These are phyloP conservation scores for Camelus dromedarius DNA, from an alignment of 2,113 vertebrate species.

Conservation along the genomic window DNA sequence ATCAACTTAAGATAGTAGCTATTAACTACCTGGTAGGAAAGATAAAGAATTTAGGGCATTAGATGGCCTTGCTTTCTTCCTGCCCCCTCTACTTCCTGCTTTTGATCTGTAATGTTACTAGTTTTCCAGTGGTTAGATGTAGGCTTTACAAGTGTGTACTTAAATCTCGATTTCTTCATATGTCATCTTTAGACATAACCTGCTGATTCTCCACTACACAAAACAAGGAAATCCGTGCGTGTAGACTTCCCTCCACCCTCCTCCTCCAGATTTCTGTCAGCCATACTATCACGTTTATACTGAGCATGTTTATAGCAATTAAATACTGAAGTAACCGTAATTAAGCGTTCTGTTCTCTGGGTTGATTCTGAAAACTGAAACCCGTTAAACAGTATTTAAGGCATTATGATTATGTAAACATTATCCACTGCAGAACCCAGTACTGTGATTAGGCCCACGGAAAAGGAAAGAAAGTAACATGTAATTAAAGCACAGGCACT, in stretches of 20 bases:
- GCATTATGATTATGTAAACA: slow-evolving; percentile 24
- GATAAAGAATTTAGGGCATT: not conserved
- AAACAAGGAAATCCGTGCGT: not conserved
- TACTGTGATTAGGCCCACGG: not conserved
- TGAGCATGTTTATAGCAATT: not conserved
- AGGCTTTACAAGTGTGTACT: not conserved
- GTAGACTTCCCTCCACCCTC: not conserved
- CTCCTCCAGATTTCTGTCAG: not conserved
- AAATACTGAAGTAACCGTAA: not conserved
- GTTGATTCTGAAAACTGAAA: slow-evolving; percentile 11
- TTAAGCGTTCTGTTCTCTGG: not conserved
- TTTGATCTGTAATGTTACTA: not conserved
- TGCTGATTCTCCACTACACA: not conserved
- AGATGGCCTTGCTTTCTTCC: not conserved
- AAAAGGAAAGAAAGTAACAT: not conserved
- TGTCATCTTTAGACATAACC: not conserved
- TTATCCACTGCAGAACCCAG: not conserved
- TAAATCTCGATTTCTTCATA: not conserved
- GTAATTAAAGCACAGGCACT: slow-evolving; percentile 40
- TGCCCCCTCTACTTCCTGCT: not conserved
- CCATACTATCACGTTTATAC: not conserved
- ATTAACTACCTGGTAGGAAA: not conserved
- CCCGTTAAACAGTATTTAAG: not conserved
- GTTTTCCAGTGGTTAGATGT: not conserved
- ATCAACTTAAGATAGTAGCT: not conserved